These are phyloP conservation scores for Lagenorhynchus albirostris DNA, from an alignment of 2,113 vertebrate genomes.

Conservation along the genomic window DNA sequence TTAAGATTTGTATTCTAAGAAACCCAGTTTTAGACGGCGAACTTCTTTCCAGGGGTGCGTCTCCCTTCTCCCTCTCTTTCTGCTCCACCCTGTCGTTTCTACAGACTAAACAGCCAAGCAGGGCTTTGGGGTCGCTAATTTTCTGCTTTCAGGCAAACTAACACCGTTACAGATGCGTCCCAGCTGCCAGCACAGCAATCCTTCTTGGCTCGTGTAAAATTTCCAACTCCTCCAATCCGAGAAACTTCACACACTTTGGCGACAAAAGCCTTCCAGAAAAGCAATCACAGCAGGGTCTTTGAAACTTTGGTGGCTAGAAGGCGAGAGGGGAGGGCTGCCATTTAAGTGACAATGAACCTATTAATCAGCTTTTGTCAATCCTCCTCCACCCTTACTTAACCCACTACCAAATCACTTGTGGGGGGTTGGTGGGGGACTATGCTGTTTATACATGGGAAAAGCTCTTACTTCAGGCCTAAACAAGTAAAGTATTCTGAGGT, in stretches of 20 bases:
- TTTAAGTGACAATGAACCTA: slow-evolving; percentile 84
- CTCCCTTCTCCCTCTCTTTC: slow-evolving; percentile 72
- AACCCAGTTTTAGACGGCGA: not conserved
- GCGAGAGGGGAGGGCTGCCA: slow-evolving; percentile 73
- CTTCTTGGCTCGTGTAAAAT: slow-evolving; percentile 88
- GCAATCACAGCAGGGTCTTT: slow-evolving; percentile 73
- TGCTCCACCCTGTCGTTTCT: slow-evolving; percentile 59
- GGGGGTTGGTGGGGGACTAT: not conserved
- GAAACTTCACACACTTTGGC: slow-evolving; percentile 85
- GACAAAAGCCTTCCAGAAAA: slow-evolving; percentile 81
- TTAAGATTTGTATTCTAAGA: not conserved
- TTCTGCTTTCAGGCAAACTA: slow-evolving; percentile 86
- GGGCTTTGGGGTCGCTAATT: slow-evolving; percentile 78
- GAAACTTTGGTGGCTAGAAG: slow-evolving; percentile 64
- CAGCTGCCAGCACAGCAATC: slow-evolving; percentile 88
- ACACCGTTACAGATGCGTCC: slow-evolving; percentile 95
- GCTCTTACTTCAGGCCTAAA: not conserved
- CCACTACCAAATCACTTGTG: slow-evolving; percentile 62
- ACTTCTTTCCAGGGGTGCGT: not conserved
- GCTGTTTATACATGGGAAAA: slow-evolving; percentile 20
- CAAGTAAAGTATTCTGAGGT: not conserved
- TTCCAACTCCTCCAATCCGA: slow-evolving; percentile 84
- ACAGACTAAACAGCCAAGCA: slow-evolving; percentile 78
- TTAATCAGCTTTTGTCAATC: slow-evolving; percentile 79
- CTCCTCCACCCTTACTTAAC: slow-evolving; percentile 69